Evolutionary conservation across 2,888 invertebrate genomes (phyloP), one percentile per base, ranked within the genome.

Genomic region (Morpho helenor): DNA sequence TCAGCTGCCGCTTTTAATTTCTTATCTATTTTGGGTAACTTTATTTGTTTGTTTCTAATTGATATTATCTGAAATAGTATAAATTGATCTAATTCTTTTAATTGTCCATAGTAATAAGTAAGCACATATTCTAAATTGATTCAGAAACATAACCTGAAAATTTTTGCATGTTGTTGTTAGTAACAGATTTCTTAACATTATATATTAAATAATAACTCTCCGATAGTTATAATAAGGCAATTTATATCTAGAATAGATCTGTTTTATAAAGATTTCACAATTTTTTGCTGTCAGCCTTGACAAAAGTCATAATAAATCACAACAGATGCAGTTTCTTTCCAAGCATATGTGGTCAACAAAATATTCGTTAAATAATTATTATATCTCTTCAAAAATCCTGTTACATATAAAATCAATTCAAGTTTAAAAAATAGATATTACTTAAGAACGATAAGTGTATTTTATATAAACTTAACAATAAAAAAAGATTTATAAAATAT

Each of bases 1-100:
- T 93, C 91, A 52, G 92, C 92, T 60, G 92, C 85, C 44, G 94
- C 90, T 74, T 87, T 80, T 16, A 90, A 64, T 65, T 84, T 90
- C 69, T 88, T 90, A 59, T 85, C 86, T n/a, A 73, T 69, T 77
- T 90, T 90, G 8, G 89, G 86, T 52, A 71, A 67, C 60, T 82
- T 86, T 60, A 79, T 78, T 58, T 87, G 82, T 56, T 66, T 78
- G 68, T 80, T 66, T 68, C 88, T 79, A 8, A 82, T 66, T 42
- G 74, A 61, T 59, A 66, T 69, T 0, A 84, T 61, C 88, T 88
- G 75, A 42, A 74, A 69, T 45, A 47, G 68, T 56, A 58, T 59
- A 46, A 8, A 10, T 22, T 48, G 31, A 31, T 31, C 3, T 31
- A 31, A 31, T 31, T 31, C 31, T 5, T 31, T 31, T 5, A 31